A percentile compares a stretch with the other conserved stretches of the same genome.
phyloP scores from a whole-genome alignment of 2,113 vertebrate genomes.

The Trochalopteron elliotii region DNA sequence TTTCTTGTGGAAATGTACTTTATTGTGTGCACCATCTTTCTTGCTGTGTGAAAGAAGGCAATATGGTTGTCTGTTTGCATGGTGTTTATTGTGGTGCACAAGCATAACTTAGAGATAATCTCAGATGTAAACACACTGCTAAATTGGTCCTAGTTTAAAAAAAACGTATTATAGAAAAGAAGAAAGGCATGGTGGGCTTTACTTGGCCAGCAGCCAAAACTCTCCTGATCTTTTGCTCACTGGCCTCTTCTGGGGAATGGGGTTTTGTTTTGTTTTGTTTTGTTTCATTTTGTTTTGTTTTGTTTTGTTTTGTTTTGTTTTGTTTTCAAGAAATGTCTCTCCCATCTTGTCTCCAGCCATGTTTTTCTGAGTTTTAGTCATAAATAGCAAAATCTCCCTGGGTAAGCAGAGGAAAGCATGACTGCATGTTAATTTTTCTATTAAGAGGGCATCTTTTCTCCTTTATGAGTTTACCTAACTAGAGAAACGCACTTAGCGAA shows the following conservation, averaged over 20 bases:
- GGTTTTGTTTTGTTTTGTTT: not conserved
- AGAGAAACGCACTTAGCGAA: not conserved
- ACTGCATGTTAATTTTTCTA: accelerated
- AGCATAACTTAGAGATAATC: not conserved
- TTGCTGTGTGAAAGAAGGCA: not conserved
- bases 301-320: not conserved
- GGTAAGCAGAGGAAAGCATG: accelerated
- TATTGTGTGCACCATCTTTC: not conserved
- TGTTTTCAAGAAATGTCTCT: not conserved
- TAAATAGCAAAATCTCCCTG: not conserved
- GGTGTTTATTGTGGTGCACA: not conserved
- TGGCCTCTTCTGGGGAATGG: not conserved
- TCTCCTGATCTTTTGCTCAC: accelerated
- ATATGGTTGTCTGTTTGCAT: not conserved
- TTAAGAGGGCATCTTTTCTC: not conserved
- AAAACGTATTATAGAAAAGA: not conserved
- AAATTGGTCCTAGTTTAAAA: not conserved
- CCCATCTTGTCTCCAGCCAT: not conserved
- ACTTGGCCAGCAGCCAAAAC: not conserved
- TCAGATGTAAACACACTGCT: not conserved
- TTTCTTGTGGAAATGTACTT: not conserved
- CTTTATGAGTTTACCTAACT: not conserved
- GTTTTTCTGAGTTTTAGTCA: not conserved
- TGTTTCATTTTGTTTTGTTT: not conserved
- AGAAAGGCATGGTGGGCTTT: not conserved